A percentile compares a stretch with the other conserved stretches of the same genome.
Evolutionary conservation across 1,140 invertebrate genomes (phyloP).

Genomic region (Brachionus manjavacas): DNA sequence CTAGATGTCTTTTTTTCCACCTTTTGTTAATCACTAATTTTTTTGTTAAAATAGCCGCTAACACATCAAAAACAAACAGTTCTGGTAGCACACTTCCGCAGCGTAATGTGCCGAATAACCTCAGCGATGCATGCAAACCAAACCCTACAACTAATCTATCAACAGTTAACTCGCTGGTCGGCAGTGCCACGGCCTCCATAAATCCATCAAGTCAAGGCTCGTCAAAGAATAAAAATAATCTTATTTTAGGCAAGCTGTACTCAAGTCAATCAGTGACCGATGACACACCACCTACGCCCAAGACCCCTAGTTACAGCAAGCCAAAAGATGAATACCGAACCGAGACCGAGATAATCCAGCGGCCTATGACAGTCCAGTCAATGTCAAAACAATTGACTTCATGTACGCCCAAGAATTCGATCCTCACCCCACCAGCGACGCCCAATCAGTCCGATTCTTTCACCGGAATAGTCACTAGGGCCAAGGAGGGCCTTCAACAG

Average conservation of each 20-base stretch:
- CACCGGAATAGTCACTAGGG: constrained; percentile 67
- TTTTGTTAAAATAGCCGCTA: neutral
- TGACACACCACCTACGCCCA: constrained; percentile 11
- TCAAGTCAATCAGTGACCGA: neutral
- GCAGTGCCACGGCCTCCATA: constrained; percentile 34
- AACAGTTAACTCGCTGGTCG: constrained; percentile 28
- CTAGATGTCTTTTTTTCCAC: neutral
- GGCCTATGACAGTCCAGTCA: neutral
- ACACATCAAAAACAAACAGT: neutral
- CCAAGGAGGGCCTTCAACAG: constrained; percentile 70
- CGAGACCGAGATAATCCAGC: constrained; percentile 22
- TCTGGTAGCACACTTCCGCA: neutral
- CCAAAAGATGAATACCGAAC: constrained; percentile 1
- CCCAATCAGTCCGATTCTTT: constrained; percentile 47
- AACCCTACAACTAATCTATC: neutral
- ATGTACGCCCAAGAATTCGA: constrained; percentile 40
- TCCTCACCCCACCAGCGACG: constrained; percentile 58
- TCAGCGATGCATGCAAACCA: constrained; percentile 14
- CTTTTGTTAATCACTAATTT: neutral
- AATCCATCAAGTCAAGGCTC: neutral
- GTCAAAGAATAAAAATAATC: constrained; percentile 38
- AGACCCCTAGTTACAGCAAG: neutral
- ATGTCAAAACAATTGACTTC: neutral
- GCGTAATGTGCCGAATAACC: neutral
- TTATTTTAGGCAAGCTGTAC: constrained; percentile 41